A percentile compares a stretch with the other conserved stretches of the same genome.
Conservation (phyloP, 2,888 invertebrate species). For the Melanostoma scalare region DNA sequence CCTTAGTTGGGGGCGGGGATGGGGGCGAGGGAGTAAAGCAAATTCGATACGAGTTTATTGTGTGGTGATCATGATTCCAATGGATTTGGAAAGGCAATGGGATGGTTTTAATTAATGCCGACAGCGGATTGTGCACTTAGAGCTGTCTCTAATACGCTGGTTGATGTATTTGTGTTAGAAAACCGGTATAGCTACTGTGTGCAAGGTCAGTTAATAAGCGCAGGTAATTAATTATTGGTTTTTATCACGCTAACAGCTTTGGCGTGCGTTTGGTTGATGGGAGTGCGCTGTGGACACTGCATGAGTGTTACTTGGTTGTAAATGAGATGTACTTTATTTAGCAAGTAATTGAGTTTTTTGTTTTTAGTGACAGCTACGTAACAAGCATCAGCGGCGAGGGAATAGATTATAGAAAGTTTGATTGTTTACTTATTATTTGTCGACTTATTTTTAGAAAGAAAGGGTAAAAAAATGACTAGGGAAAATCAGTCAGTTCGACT, state of each 20-base stretch:
- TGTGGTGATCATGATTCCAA: conserved; percentile 1
- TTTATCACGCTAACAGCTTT: conserved; percentile 11
- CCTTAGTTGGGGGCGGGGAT: neutral
- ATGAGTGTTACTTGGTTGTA: too few species aligned
- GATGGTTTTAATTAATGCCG: conserved; percentile 16
- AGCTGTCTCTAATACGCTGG: neutral
- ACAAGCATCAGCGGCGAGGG: too few species aligned
- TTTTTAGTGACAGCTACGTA: too few species aligned
- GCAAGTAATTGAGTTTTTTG: too few species aligned
- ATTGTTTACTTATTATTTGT: too few species aligned
- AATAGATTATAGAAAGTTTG: too few species aligned
- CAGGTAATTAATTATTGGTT: conserved; percentile 20
- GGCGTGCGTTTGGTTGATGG: conserved; percentile 1
- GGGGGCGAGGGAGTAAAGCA: neutral
- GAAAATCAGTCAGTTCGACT: too few species aligned
- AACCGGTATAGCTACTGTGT: conserved; percentile 30
- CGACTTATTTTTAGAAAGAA: too few species aligned
- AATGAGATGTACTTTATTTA: too few species aligned
- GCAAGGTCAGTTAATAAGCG: conserved; percentile 35
- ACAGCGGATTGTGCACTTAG: neutral
- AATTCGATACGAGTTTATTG: neutral
- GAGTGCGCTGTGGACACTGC: too few species aligned
- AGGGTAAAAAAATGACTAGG: too few species aligned
- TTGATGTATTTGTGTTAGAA: conserved; percentile 1
- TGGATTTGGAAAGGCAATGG: conserved; percentile 20